Percentiles rank a stretch among this genome's conserved stretches.
These are phyloP conservation scores for Cololabis saira DNA, from an alignment of 2,113 vertebrate genomes.

Conservation along the genomic window DNA sequence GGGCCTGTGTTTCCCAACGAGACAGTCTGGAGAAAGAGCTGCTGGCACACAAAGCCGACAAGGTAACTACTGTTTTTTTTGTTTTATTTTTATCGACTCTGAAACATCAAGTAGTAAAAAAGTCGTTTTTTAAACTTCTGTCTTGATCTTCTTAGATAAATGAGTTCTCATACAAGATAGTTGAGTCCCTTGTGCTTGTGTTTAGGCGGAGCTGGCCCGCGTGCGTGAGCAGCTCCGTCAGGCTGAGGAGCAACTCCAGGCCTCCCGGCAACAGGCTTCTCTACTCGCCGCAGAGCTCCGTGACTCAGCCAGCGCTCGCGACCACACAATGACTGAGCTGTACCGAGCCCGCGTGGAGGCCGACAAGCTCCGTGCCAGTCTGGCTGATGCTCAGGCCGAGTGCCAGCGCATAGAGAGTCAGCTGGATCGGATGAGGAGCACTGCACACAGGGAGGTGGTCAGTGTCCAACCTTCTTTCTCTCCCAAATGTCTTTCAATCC, in stretches of 20 bases:
- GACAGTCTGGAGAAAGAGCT: constrained; percentile 87
- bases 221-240: constrained; percentile 92
- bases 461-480: constrained; percentile 9
- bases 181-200: neutral
- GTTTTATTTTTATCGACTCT: neutral
- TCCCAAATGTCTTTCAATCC: no score
- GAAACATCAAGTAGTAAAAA: neutral
- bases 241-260: constrained; percentile 92
- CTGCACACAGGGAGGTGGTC: constrained; percentile 84
- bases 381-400: constrained; percentile 86
- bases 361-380: constrained; percentile 75
- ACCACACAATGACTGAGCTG: constrained; percentile 92
- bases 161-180: neutral
- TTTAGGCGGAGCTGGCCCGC: constrained; percentile 84
- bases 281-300: constrained; percentile 92
- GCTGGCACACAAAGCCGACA: constrained; percentile 82
- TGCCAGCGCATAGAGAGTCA: constrained; percentile 77
- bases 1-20: constrained; percentile 86
- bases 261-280: constrained; percentile 88
- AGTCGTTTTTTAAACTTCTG: neutral
- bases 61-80: constrained; percentile 72
- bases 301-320: constrained; percentile 87
- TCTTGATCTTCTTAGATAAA: no score
- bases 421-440: constrained; percentile 77
- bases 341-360: constrained; percentile 89